phyloP scores from a whole-genome alignment of 2,888 invertebrate genomes.

The Eupithecia centaureata region DNA sequence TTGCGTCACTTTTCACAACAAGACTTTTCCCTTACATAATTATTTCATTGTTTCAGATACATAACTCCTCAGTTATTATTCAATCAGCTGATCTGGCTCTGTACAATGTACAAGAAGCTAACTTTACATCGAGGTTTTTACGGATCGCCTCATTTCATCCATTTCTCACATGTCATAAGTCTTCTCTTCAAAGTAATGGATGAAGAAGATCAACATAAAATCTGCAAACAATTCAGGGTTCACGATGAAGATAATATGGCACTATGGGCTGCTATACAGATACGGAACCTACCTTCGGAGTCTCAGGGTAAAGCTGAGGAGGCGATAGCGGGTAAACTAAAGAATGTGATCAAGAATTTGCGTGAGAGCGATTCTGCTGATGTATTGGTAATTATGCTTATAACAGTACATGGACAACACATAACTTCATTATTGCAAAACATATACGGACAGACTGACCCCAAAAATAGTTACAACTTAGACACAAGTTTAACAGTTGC shows the following conservation, averaged over 20 bases:
- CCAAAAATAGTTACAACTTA: no score
- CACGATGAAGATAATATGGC: slow-evolving; percentile 52
- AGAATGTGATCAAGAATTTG: slow-evolving; percentile 32
- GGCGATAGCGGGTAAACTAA: slow-evolving; percentile 49
- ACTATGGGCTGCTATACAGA: slow-evolving; percentile 60
- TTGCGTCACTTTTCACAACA: background rate
- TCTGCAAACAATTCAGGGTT: slow-evolving; percentile 57
- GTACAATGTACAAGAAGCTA: slow-evolving; percentile 61
- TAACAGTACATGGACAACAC: no score
- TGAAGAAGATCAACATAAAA: slow-evolving; percentile 56
- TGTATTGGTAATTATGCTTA: slow-evolving; percentile 52
- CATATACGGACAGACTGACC: no score
- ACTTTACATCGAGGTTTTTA: slow-evolving; percentile 51
- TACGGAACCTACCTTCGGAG: slow-evolving; percentile 57
- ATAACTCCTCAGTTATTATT: slow-evolving; percentile 50
- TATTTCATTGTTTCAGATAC: slow-evolving; percentile 51
- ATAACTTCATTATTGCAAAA: no score
- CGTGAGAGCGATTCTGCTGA: slow-evolving; percentile 25
- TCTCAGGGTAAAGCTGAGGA: slow-evolving; percentile 48
- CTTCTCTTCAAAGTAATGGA: slow-evolving; percentile 57
- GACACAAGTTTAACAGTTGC: no score
- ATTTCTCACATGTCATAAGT: slow-evolving; percentile 56
- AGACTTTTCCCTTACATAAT: background rate
- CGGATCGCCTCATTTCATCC: slow-evolving; percentile 62
- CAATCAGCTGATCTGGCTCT: slow-evolving; percentile 56